A percentile compares a stretch with the other conserved stretches of the same genome.
phyloP scores from a whole-genome alignment of 2,888 invertebrate species.

The Geophilus truncorum region DNA sequence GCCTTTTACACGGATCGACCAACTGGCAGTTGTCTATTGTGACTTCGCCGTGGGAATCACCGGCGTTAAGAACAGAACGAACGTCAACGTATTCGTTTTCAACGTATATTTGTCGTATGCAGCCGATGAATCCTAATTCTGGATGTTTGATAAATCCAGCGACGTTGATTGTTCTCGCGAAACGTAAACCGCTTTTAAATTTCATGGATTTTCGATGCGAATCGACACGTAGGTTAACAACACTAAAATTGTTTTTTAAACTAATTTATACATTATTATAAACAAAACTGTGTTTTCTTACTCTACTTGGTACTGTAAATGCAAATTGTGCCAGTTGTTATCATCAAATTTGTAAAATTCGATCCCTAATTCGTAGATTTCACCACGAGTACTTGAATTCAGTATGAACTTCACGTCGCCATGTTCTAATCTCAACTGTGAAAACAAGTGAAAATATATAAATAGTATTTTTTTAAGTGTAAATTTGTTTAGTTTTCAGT shows the following conservation, averaged over 20 bases:
- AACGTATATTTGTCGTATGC: constrained; percentile 46
- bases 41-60: constrained; percentile 62
- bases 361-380: background rate
- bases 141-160: background rate
- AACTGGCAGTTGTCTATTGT: constrained; percentile 85
- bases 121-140: constrained; percentile 47
- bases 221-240: background rate
- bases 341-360: constrained; percentile 28
- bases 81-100: constrained; percentile 45
- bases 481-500: constrained; percentile 39
- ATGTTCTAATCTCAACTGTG: background rate
- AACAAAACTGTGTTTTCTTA: background rate
- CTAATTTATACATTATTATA: background rate
- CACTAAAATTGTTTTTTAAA: background rate
- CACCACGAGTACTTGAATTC: background rate
- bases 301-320: constrained; percentile 38
- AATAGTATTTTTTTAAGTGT: too few relatives aligned
- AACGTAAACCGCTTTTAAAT: background rate
- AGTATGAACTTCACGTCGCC: background rate
- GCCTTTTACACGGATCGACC: constrained; percentile 80
- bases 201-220: background rate
- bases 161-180: background rate
- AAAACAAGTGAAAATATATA: background rate
- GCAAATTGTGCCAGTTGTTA: constrained; percentile 40
- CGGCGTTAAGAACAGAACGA: constrained; percentile 45